Percentiles rank a stretch among this genome's conserved stretches.
phyloP scores from a whole-genome alignment of 2,797 vertebrate species.

The Melanotaenia parkinsoni region DNA sequence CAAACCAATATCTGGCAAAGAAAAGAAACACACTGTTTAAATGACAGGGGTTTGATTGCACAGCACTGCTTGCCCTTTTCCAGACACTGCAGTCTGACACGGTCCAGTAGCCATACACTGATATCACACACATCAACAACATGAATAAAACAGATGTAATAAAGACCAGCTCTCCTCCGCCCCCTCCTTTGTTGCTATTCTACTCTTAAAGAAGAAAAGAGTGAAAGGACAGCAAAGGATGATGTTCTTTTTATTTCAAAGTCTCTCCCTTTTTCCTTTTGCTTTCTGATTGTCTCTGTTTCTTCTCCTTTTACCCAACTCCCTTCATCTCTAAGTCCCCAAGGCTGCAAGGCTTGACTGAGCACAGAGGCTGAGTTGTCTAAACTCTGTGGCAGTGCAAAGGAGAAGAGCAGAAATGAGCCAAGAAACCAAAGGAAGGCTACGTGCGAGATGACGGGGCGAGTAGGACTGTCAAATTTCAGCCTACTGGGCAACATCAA shows the following conservation, averaged over 20 bases:
- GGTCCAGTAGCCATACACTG: slow-evolving; percentile 79
- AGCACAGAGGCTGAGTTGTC: slow-evolving; percentile 78
- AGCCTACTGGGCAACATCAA: slow-evolving; percentile 75
- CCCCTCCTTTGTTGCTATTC: slow-evolving; percentile 21
- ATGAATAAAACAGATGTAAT: slow-evolving; percentile 86
- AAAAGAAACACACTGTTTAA: slow-evolving; percentile 46
- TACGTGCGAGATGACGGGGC: slow-evolving; percentile 31
- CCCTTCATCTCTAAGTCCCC: slow-evolving; percentile 61
- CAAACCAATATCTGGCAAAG: slow-evolving; percentile 48
- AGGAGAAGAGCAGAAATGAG: slow-evolving; percentile 53
- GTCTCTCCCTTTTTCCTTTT: slow-evolving; percentile 48
- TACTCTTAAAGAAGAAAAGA: slow-evolving; percentile 42
- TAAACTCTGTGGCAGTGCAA: slow-evolving; percentile 57
- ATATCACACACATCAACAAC: slow-evolving; percentile 80
- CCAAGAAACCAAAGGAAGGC: slow-evolving; percentile 34
- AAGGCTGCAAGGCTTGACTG: slow-evolving; percentile 77
- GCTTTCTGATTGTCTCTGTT: slow-evolving; percentile 53
- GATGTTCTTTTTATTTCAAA: slow-evolving; percentile 43
- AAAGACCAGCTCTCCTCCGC: slow-evolving; percentile 66
- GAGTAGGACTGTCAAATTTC: slow-evolving; percentile 71
- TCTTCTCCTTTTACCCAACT: slow-evolving; percentile 59
- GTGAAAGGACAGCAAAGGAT: slow-evolving; percentile 51
- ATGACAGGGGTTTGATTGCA: slow-evolving; percentile 50
- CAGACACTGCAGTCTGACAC: slow-evolving; percentile 76
- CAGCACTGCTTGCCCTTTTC: slow-evolving; percentile 67